Evolutionary conservation across 2,888 invertebrate genomes (phyloP).

Genomic region (Norana najaformis): DNA sequence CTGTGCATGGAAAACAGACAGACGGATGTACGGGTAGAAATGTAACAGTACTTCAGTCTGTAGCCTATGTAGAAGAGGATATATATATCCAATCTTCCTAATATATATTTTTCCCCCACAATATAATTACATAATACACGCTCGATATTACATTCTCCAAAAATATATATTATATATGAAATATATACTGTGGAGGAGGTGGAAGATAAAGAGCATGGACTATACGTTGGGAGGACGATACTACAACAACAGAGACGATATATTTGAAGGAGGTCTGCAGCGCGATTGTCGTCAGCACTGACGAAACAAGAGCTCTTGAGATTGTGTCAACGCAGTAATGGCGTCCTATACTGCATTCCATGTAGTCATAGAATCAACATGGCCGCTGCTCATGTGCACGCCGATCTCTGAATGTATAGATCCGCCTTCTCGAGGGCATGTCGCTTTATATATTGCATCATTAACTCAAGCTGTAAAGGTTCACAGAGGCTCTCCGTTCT

Average conservation of each 20-base stretch:
- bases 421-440: too few relatives aligned
- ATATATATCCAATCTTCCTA: too few relatives aligned
- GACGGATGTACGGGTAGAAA: neutral
- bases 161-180: too few relatives aligned
- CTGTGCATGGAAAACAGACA: neutral
- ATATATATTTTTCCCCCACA: too few relatives aligned
- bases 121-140: too few relatives aligned
- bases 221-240: too few relatives aligned
- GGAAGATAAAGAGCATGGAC: neutral
- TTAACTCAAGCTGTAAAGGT: neutral
- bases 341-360: neutral
- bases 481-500: neutral
- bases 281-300: neutral
- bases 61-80: too few relatives aligned
- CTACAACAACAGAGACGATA: neutral
- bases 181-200: too few relatives aligned
- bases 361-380: neutral
- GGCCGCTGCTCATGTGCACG: neutral
- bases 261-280: neutral
- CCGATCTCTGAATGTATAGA: neutral
- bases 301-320: constrained; percentile 1
- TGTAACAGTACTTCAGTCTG: neutral
- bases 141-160: too few relatives aligned
- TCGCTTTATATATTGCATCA: neutral
- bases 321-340: neutral